These are phyloP conservation scores for Himalopsyche kuldschensis DNA, from an alignment of 2,888 invertebrate genomes.

Conservation along the genomic window DNA sequence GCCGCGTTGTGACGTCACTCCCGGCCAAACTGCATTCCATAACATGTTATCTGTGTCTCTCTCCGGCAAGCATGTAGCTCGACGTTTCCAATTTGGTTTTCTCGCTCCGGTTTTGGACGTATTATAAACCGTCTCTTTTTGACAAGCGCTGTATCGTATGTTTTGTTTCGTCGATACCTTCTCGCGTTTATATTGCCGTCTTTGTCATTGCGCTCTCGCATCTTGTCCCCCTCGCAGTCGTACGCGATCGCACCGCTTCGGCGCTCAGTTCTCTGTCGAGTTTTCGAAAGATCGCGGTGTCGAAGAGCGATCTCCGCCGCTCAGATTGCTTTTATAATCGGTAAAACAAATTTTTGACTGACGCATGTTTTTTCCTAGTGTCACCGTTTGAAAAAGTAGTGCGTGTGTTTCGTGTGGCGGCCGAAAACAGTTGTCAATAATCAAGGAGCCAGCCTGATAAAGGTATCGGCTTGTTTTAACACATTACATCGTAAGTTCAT, in stretches of 20 bases:
- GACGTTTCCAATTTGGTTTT: neutral
- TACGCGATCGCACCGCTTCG: neutral
- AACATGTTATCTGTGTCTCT: conserved; percentile 14
- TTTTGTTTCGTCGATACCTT: neutral
- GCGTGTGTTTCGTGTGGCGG: neutral
- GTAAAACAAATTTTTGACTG: neutral
- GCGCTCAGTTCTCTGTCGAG: neutral
- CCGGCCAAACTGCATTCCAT: conserved; percentile 33
- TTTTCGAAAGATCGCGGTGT: neutral
- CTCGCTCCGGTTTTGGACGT: neutral
- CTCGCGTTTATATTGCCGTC: neutral
- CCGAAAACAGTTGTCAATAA: neutral
- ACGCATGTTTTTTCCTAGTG: neutral
- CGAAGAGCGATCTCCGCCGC: neutral
- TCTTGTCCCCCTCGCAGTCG: neutral
- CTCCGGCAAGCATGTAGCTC: conserved; percentile 18
- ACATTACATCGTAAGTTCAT: neutral
- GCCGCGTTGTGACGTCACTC: conserved; percentile 28
- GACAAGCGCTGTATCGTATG: neutral
- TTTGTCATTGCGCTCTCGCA: neutral
- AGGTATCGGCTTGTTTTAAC: neutral
- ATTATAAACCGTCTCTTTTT: neutral
- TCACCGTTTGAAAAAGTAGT: neutral
- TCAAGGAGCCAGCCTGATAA: neutral
- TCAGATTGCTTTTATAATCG: neutral